Conservation (phyloP, 2,113 vertebrate species). For the Cygnus atratus region DNA sequence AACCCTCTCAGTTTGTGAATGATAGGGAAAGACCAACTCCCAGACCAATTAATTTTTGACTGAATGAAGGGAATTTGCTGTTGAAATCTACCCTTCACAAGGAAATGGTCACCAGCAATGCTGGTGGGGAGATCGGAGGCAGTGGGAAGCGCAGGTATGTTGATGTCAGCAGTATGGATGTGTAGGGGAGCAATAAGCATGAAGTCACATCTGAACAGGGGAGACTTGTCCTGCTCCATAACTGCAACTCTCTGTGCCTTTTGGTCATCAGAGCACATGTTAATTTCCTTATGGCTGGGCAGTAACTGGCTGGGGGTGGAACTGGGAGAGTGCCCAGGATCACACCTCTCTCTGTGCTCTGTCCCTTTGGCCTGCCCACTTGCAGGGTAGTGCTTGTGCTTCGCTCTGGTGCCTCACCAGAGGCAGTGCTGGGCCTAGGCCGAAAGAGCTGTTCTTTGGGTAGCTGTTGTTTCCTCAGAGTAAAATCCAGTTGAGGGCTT, state of each 20-base stretch:
- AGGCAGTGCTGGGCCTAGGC: neutral
- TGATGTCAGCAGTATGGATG: neutral
- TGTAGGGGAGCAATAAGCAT: accelerated
- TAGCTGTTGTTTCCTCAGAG: neutral
- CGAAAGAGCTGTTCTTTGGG: neutral
- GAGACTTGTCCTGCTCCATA: accelerated
- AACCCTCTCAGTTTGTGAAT: neutral
- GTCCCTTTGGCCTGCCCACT: neutral
- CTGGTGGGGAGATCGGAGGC: neutral
- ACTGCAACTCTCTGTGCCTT: neutral
- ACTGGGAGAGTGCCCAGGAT: accelerated
- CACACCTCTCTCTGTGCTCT: neutral
- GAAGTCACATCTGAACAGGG: accelerated
- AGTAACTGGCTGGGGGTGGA: too few relatives aligned
- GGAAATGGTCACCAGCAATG: neutral
- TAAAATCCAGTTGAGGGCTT: neutral
- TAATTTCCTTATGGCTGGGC: neutral
- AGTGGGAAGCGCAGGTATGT: neutral
- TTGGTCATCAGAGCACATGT: neutral
- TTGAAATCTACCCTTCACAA: neutral
- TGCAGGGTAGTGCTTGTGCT: neutral
- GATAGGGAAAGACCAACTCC: neutral
- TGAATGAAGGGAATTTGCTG: neutral
- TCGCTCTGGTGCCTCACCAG: neutral
- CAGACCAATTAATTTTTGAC: neutral